phyloP scores from a whole-genome alignment of 2,797 vertebrate genomes.

The Lates japonicus region DNA sequence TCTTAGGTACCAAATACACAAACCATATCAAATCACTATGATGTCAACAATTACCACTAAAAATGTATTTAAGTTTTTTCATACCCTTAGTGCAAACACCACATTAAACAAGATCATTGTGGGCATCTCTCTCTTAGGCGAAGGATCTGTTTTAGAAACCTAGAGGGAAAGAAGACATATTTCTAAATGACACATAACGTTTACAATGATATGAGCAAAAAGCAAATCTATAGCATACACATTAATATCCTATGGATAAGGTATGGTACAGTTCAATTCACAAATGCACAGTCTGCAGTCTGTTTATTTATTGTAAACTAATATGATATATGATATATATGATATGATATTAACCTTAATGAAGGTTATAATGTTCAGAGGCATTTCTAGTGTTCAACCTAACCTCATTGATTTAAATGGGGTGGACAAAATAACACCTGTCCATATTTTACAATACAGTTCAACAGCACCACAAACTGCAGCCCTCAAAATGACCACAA shows the following conservation, averaged over 20 bases:
- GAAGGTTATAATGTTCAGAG: not conserved
- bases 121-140: slow-evolving; percentile 97
- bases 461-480: not conserved
- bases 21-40: not conserved
- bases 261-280: not conserved
- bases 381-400: not conserved
- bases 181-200: not conserved
- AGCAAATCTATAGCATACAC: not conserved
- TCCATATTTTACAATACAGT: not conserved
- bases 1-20: not conserved
- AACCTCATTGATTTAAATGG: not conserved
- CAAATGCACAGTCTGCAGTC: not conserved
- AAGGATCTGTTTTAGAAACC: slow-evolving; percentile 97
- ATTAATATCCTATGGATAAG: not conserved
- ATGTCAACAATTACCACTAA: not conserved
- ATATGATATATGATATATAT: no score
- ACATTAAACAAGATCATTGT: slow-evolving; percentile 99
- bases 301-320: not conserved
- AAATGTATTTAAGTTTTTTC: slow-evolving; percentile 41
- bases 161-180: slow-evolving; percentile 66
- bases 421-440: not conserved
- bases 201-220: not conserved
- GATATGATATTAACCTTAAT: not conserved
- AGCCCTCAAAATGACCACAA: not conserved
- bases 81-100: slow-evolving; percentile 97